Evolutionary conservation across 2,113 vertebrate species (phyloP).

Genomic region (Xyrauchen texanus): DNA sequence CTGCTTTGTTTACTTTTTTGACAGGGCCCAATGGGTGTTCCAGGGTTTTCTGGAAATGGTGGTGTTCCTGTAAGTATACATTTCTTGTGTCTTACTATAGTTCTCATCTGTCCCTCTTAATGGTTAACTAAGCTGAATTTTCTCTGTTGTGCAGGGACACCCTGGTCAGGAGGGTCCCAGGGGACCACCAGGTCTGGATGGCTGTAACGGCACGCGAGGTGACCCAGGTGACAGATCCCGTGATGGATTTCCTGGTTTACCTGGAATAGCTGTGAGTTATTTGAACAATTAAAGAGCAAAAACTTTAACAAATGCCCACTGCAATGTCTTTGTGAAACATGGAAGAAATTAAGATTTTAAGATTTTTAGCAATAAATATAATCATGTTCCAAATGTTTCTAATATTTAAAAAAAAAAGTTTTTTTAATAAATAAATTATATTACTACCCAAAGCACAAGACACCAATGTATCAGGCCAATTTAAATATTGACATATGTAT

Average conservation of each 20-base stretch:
- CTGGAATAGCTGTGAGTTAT: slow-evolving; percentile 74
- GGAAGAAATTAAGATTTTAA: too few species aligned
- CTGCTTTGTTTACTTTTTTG: not conserved
- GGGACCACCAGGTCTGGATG: slow-evolving; percentile 82
- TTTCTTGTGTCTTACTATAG: not conserved
- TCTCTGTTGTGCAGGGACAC: slow-evolving; percentile 77
- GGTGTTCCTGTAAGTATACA: slow-evolving; percentile 85
- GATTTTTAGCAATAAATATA: too few species aligned
- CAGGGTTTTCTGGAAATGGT: slow-evolving; percentile 86
- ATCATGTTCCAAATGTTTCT: too few species aligned
- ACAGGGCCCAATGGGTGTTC: slow-evolving; percentile 93
- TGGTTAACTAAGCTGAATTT: not conserved
- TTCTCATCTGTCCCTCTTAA: not conserved
- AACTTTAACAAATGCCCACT: not conserved
- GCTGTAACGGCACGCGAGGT: slow-evolving; percentile 89
- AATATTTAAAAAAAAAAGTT: too few species aligned
- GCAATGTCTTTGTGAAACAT: too few species aligned
- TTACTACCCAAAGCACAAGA: too few species aligned
- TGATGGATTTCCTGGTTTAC: slow-evolving; percentile 71
- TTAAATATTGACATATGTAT: too few species aligned
- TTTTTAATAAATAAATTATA: too few species aligned
- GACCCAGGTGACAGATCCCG: slow-evolving; percentile 73
- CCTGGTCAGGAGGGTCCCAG: slow-evolving; percentile 82
- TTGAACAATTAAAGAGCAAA: not conserved
- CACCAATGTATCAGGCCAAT: too few species aligned